These are phyloP conservation scores for Megalonaias nervosa DNA, from an alignment of 1,140 invertebrate genomes.

Conservation along the genomic window DNA sequence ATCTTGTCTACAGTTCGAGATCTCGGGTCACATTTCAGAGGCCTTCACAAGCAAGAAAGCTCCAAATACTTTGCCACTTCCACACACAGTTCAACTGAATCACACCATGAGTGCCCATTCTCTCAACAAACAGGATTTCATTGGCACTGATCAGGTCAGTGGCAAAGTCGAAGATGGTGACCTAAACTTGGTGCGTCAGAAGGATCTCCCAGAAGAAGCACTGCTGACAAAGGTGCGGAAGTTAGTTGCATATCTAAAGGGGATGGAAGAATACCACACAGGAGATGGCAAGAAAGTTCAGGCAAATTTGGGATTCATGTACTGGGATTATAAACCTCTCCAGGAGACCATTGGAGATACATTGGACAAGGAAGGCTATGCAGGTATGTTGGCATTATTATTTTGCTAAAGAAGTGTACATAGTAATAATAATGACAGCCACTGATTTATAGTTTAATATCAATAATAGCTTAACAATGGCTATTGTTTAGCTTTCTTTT, in stretches of 20 bases:
- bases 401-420: too few species aligned
- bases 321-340: constrained; percentile 55
- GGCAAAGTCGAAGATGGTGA: constrained; percentile 24
- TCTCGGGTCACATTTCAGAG: too few species aligned
- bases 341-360: constrained; percentile 53
- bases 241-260: constrained; percentile 52
- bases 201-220: constrained; percentile 45
- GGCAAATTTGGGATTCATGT: constrained; percentile 60
- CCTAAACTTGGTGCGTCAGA: constrained; percentile 30
- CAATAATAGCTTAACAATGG: too few species aligned
- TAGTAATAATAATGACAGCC: too few species aligned
- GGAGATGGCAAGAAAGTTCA: constrained; percentile 60
- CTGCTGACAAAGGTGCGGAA: constrained; percentile 44
- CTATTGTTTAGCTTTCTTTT: too few species aligned
- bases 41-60: too few species aligned
- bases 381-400: constrained; percentile 32
- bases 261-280: constrained; percentile 59
- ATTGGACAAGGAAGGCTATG: constrained; percentile 55
- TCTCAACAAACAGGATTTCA: constrained; percentile 19
- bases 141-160: constrained; percentile 32
- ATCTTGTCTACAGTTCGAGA: too few species aligned
- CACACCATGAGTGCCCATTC: neutral
- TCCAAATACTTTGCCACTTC: too few species aligned
- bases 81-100: too few species aligned
- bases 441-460: too few species aligned